These are phyloP conservation scores for Clitarchus hookeri DNA, from an alignment of 2,888 invertebrate genomes.

Conservation along the genomic window DNA sequence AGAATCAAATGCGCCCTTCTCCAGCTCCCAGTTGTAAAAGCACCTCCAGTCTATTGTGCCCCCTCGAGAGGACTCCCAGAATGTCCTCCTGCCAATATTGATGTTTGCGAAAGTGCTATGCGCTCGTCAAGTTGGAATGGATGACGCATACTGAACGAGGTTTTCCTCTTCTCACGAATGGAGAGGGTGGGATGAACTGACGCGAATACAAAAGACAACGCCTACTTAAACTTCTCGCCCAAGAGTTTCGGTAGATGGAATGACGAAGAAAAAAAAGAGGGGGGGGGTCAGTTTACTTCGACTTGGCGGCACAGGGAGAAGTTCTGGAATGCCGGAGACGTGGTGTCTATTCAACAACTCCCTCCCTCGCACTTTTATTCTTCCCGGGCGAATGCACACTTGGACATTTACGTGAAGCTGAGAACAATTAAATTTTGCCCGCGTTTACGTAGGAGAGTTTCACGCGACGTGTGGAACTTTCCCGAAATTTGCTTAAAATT, in stretches of 20 bases:
- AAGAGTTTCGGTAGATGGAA: neutral
- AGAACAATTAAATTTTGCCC: neutral
- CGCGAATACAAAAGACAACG: conserved; percentile 1
- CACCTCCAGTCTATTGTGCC: conserved; percentile 1
- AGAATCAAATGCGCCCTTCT: neutral
- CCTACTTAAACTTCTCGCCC: neutral
- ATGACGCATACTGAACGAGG: neutral
- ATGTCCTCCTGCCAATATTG: neutral
- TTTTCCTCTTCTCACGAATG: neutral
- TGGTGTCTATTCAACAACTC: neutral
- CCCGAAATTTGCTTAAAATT: too few relatives aligned
- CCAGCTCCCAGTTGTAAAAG: neutral
- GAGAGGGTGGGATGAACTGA: neutral
- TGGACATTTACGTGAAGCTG: neutral
- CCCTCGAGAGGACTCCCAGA: neutral
- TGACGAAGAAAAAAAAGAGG: too few relatives aligned
- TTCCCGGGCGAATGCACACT: neutral
- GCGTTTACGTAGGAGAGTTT: too few relatives aligned
- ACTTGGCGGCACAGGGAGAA: neutral
- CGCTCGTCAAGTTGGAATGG: neutral
- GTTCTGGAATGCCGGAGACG: conserved; percentile 5
- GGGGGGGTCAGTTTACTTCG: neutral
- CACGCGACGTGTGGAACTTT: too few relatives aligned
- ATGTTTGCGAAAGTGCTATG: neutral
- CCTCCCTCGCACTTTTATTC: neutral